A percentile compares a stretch with the other conserved stretches of the same genome.
These are phyloP conservation scores for Cabera pusaria DNA, from an alignment of 2,888 invertebrate species.

Conservation along the genomic window DNA sequence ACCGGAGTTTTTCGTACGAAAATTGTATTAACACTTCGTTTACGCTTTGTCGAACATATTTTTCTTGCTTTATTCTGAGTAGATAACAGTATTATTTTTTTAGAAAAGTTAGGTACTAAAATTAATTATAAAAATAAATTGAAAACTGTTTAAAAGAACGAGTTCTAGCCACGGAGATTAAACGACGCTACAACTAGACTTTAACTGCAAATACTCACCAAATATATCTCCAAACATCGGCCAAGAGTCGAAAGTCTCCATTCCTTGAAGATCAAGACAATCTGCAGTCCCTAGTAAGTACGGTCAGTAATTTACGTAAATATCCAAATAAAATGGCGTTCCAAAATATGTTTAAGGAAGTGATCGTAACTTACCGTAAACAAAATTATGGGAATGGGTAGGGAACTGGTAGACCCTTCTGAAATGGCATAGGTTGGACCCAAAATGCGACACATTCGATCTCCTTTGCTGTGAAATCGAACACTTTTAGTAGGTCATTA, in stretches of 20 bases:
- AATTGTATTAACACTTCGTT: constrained; percentile 8
- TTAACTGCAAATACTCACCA: no score
- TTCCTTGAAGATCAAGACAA: no score
- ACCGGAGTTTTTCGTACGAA: constrained; percentile 3
- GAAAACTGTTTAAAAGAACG: no score
- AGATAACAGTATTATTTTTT: no score
- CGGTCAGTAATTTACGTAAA: constrained; percentile 20
- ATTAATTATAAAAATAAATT: no score
- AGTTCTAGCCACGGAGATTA: no score
- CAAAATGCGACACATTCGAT: constrained; percentile 41
- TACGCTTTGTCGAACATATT: background rate
- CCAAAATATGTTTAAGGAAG: constrained; percentile 20
- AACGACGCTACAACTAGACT: no score
- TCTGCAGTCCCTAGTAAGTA: constrained; percentile 8
- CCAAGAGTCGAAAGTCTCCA: no score
- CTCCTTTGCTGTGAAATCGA: constrained; percentile 35
- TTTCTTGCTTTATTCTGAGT: no score
- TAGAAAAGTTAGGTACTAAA: no score
- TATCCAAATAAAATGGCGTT: constrained; percentile 18
- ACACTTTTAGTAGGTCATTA: constrained; percentile 26
- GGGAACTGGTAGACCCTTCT: constrained; percentile 37
- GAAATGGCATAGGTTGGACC: constrained; percentile 42
- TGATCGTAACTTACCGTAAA: constrained; percentile 23
- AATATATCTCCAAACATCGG: no score
- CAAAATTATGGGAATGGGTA: constrained; percentile 26